Evolutionary conservation across 2,113 vertebrate species (phyloP), one percentile per base, ranked within the genome.

Genomic region (Onychostruthus taczanowskii): DNA sequence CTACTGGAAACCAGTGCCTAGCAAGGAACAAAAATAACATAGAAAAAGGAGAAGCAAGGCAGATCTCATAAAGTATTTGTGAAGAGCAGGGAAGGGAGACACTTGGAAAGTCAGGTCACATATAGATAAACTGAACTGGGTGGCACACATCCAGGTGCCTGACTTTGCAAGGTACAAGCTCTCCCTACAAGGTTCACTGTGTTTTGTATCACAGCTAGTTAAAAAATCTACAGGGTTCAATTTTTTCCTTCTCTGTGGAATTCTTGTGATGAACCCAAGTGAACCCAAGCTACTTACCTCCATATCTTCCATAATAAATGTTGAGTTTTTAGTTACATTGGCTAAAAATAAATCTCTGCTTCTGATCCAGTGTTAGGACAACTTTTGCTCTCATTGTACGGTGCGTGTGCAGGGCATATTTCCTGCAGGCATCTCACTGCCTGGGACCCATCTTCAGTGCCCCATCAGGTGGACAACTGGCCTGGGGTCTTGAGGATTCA

Each of bases 321-420:
- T 16, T 37, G 37, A 33, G 13, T 0, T 74, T 86, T 84, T 24
- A 44, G 22, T 35, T 30, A 69, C 1, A 0, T 23, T 61, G 21
- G 23, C 30, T 61, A 84, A 85, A 84, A 93, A 53, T 5, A 68
- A 80, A 41, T 58, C 58, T 81, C 44, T 49, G 49, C 35, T 92
- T 37, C 62, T 15, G 28, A 78, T 13, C 19, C 0, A 2, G 28
- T 22, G 19, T 37, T 63, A 35, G 0, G 2, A 53, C 0, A 0
- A 47, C 21, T 89, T 87, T 87, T 81, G 56, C 26, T 76, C 28
- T 50, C 1, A 1, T 39, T 67, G 26, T 49, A 35, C 0, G 0
- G 13, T 6, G 2, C 4, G 7, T 23, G 26, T 26, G 20, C 21
- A 43, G n/a, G 66, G 17, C 13, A 56, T 16, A 37, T 41, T 43